Base-by-base conservation (phyloP, 92 coral and sea anemone species). In the Plumapathes pennacea region DNA sequence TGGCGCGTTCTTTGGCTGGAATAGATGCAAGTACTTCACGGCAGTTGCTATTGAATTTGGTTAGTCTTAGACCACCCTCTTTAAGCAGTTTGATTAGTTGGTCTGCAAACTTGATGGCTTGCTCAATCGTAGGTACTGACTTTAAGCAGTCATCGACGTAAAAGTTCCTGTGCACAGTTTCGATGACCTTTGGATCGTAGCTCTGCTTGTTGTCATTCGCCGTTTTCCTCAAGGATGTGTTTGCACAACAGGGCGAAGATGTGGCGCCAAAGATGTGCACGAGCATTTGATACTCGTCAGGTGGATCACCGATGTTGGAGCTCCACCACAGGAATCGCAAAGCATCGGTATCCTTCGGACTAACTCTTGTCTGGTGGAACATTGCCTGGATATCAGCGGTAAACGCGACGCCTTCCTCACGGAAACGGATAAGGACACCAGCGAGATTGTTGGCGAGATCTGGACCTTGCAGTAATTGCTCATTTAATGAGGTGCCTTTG, bases 21-120 rank as follows among this genome's bases (percentile, higher is more conserved):
- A 82, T 62, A 19, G 69, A 33, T 21, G 60, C 40, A 20, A 81
- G 40, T 1, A 74, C 56, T 24, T 59, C 83, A 10, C 83, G 66
- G 12, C 62, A 26, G 50, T 74, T 74, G 68, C 89, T 74, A 14
- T 62, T 50, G 21, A 75, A 74, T 63, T 82, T 82, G 3, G 89
- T 82, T 1, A 76, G 70, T 7, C 57, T 78, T 49, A 82, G 76
- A 11, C 84, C 89, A 51, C 89, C 89, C 57, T 82, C 74, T 48
- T 50, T 43, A 32, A 69, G 50, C 60, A 82, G 50, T 5, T 62
- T 57, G 23, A 46, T 59, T 9, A 68, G 57, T 1, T 56, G 55
- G 2, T 49, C 32, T 3, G 67, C 69, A 18, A 75, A 37, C 14
- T 21, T 10, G 18, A 59, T 47, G 13, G 88, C 77, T 17, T 58